Percentiles rank a stretch among this genome's conserved stretches.
Conservation (phyloP, 2,113 vertebrate genomes). For the Leptobrachium leishanense region DNA sequence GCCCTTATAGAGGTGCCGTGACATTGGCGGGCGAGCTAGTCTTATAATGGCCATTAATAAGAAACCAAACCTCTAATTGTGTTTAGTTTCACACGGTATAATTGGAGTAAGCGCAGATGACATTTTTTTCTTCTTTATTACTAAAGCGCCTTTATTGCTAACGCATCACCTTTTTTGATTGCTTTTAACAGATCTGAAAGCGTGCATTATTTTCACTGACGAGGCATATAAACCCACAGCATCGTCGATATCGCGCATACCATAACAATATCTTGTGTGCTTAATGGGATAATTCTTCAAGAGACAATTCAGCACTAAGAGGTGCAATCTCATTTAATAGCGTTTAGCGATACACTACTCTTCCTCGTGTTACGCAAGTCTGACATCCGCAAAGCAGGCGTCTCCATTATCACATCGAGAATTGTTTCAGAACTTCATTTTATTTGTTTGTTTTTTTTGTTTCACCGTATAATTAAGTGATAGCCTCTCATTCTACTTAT, state of each 20-base stretch:
- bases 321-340: not conserved
- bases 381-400: not conserved
- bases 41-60: no score
- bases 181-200: not conserved
- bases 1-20: no score
- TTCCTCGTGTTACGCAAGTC: not conserved
- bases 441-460: not conserved
- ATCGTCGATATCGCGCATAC: not conserved
- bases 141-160: not conserved
- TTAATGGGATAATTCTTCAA: not conserved
- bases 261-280: slow-evolving; percentile 1
- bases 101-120: no score
- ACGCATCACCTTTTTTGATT: not conserved
- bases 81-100: no score
- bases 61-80: no score
- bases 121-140: no score
- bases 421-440: not conserved
- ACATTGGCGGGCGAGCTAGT: no score
- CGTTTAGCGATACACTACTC: not conserved
- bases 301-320: not conserved
- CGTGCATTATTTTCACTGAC: not conserved
- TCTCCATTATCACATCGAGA: slow-evolving; percentile 21
- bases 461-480: slow-evolving; percentile 8
- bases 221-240: not conserved
- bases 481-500: slow-evolving; percentile 34